Evolutionary conservation across 2,888 invertebrate species (phyloP), one percentile per base, ranked within the genome.

Genomic region (Drosophila phalerata): DNA sequence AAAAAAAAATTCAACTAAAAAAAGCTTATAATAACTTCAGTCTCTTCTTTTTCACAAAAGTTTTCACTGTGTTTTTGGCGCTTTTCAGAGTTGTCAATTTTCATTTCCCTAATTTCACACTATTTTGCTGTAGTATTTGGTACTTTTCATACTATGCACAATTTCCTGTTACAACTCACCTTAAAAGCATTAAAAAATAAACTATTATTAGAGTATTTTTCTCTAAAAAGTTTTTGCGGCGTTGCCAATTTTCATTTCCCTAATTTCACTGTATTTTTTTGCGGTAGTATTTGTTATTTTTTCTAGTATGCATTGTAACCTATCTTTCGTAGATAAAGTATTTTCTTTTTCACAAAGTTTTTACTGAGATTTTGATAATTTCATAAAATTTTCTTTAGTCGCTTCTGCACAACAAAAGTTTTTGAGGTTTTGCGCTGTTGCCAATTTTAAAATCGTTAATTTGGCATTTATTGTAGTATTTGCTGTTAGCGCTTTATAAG

Each of bases 351-450:
- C 25, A 25, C 25, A 3, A 4, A 25, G 25, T 25, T 25, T 25
- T n/a, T n/a, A n/a, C n/a, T n/a, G n/a, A n/a, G n/a, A n/a, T n/a
- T n/a, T n/a, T n/a, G n/a, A n/a, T n/a, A n/a, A n/a, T n/a, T n/a
- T n/a, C n/a, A n/a, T n/a, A 11, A 37, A 34, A 34, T 34, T 34
- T 3, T 13, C 5, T n/a, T 34, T 0, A 37, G 13, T 37, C 6
- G n/a, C n/a, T 37, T 6, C 8, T 8, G 4, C 34, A 0, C 34
- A 28, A 28, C 5, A 28, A 28, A 28, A 6, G n/a, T 10, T 17
- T 17, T 61, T 63, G 70, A 10, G 5, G 5, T 69, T 75, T 75
- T 58, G 17, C 10, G 17, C 49, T 56, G 48, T 37, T 48, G 48
- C 17, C 32, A 32, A 48, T 55, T 58, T 43, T 9, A 32, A 42